phyloP scores from a whole-genome alignment of 53 echinoderm and acorn worm species.

The Henricia sp. region DNA sequence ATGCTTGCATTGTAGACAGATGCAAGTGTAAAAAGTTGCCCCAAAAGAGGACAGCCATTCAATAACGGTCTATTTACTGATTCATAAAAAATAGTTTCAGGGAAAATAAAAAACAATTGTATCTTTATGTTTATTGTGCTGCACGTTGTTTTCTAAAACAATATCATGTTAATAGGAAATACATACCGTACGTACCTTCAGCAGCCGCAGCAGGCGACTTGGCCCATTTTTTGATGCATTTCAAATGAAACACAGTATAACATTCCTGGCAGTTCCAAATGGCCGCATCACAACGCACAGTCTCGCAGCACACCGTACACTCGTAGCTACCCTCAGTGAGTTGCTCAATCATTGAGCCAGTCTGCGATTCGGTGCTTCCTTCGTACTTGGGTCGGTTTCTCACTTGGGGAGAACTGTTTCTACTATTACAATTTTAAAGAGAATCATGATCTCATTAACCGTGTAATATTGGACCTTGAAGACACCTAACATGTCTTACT shows the following conservation, averaged over 20 bases:
- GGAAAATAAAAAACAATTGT: too few species aligned
- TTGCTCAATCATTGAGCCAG: slow-evolving; percentile 92
- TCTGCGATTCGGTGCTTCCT: slow-evolving; percentile 76
- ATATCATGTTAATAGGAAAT: too few species aligned
- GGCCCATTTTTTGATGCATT: slow-evolving; percentile 96
- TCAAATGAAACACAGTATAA: slow-evolving; percentile 92
- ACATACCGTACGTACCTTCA: slow-evolving; percentile 67
- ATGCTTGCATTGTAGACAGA: too few species aligned
- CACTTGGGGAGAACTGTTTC: background rate
- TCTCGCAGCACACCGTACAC: slow-evolving; percentile 92
- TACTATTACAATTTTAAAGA: too few species aligned
- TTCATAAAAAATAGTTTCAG: too few species aligned
- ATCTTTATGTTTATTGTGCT: background rate
- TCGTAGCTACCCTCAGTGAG: slow-evolving; percentile 86
- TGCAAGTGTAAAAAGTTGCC: too few species aligned
- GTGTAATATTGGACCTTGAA: too few species aligned
- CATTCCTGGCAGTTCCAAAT: slow-evolving; percentile 95
- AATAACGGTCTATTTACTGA: too few species aligned
- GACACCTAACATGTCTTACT: too few species aligned
- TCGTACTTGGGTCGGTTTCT: slow-evolving; percentile 24
- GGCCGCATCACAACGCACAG: slow-evolving; percentile 68
- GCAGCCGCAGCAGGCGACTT: slow-evolving; percentile 80
- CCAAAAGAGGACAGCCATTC: too few species aligned
- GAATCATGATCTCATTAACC: too few species aligned
- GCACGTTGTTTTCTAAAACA: background rate